Conservation (phyloP, 2,113 vertebrate species). For the Ptilonorhynchus violaceus region DNA sequence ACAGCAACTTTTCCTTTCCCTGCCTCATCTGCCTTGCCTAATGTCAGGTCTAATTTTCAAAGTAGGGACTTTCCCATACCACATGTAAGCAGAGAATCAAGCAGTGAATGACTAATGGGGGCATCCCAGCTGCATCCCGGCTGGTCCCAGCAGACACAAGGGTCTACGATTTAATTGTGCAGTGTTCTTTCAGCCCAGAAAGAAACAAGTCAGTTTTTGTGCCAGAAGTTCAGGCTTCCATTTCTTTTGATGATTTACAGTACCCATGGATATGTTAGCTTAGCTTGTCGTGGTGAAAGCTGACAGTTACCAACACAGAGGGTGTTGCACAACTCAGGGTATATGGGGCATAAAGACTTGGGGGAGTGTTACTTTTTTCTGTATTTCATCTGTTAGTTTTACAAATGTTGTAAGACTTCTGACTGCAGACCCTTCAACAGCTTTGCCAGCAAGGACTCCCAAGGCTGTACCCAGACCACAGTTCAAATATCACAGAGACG, state of each 20-base stretch:
- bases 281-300: background rate
- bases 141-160: background rate
- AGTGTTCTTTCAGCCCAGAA: background rate
- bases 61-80: background rate
- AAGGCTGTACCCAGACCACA: background rate
- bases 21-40: background rate
- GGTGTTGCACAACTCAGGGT: fast-evolving
- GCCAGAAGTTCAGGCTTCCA: background rate
- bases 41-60: background rate
- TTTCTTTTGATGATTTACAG: background rate
- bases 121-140: background rate
- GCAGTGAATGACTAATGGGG: background rate
- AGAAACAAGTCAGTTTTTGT: background rate
- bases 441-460: background rate
- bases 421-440: background rate
- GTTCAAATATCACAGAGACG: background rate
- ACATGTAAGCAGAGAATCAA: background rate
- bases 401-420: background rate
- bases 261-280: background rate
- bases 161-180: fast-evolving
- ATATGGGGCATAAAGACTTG: background rate
- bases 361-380: background rate
- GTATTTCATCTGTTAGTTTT: background rate
- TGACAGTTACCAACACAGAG: background rate
- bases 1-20: background rate